Conservation (phyloP, 2,888 invertebrate genomes). For the Parasteatoda lunata region DNA sequence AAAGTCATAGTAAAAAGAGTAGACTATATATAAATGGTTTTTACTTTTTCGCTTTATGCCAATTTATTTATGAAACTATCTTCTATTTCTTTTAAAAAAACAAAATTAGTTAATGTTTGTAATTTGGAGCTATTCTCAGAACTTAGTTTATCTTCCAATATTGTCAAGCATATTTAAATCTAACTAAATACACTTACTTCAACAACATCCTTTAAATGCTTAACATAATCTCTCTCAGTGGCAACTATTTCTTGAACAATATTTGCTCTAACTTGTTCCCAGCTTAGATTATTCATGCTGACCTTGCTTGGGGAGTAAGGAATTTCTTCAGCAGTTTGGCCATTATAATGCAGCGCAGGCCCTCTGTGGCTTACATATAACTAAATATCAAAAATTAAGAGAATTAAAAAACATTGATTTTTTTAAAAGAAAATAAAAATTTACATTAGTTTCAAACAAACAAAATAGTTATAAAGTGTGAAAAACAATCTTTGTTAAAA, state of each 20-base stretch:
- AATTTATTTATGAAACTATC: no score
- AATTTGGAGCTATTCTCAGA: no score
- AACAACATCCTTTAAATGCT: conserved; percentile 80
- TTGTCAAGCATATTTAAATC: no score
- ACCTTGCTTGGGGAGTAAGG: conserved; percentile 66
- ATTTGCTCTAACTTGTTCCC: conserved; percentile 77
- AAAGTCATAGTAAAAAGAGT: no score
- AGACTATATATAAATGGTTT: no score
- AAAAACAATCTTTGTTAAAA: no score
- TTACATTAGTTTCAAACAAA: no score
- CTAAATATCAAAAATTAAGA: conserved; percentile 14
- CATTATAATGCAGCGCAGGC: conserved; percentile 55
- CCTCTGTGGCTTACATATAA: conserved; percentile 63
- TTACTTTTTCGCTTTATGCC: no score
- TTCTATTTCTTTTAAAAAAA: no score
- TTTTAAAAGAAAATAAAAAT: neutral
- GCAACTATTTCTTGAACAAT: conserved; percentile 87
- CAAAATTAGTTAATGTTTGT: no score
- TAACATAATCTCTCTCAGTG: conserved; percentile 89
- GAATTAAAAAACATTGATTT: neutral
- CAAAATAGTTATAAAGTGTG: no score
- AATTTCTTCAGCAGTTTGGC: conserved; percentile 48
- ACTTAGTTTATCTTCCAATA: no score
- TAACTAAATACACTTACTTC: conserved; percentile 73
- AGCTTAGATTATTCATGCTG: conserved; percentile 75